Evolutionary conservation across 2,888 invertebrate genomes (phyloP).

Genomic region (Pseudococcus longispinus): DNA sequence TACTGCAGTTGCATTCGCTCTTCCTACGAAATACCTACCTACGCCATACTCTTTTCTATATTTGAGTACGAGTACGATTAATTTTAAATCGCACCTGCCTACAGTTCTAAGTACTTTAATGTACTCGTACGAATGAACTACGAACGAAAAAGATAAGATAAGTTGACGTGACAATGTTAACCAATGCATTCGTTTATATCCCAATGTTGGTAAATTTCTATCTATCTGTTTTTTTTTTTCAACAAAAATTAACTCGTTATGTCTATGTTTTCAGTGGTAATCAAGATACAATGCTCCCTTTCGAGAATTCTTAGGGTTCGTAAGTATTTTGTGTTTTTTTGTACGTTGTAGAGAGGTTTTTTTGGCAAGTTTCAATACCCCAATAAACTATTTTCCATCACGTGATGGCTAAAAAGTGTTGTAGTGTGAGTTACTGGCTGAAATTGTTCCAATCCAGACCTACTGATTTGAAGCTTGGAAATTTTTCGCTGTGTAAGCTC

Average conservation of each 20-base stretch:
- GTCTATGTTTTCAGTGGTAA: conserved; percentile 7
- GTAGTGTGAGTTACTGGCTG: too few relatives aligned
- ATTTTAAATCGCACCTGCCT: neutral
- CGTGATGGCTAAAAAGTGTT: too few relatives aligned
- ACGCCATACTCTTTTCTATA: too few relatives aligned
- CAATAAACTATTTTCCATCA: too few relatives aligned
- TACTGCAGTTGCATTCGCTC: neutral
- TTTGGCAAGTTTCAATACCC: neutral
- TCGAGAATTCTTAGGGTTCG: neutral
- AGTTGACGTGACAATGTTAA: neutral
- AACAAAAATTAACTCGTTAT: neutral
- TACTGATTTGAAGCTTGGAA: too few relatives aligned
- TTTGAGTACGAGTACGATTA: neutral
- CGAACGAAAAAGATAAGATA: neutral
- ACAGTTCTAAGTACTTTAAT: neutral
- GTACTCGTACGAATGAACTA: neutral
- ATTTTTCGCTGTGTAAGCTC: too few relatives aligned
- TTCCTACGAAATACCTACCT: too few relatives aligned
- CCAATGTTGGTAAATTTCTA: neutral
- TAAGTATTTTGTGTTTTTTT: neutral
- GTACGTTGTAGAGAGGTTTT: neutral
- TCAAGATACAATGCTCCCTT: neutral
- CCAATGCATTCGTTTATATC: neutral
- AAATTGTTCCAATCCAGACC: too few relatives aligned
- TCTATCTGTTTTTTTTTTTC: neutral